Conservation (phyloP, 2,888 invertebrate genomes). For the Eristalinus sepulchralis region DNA sequence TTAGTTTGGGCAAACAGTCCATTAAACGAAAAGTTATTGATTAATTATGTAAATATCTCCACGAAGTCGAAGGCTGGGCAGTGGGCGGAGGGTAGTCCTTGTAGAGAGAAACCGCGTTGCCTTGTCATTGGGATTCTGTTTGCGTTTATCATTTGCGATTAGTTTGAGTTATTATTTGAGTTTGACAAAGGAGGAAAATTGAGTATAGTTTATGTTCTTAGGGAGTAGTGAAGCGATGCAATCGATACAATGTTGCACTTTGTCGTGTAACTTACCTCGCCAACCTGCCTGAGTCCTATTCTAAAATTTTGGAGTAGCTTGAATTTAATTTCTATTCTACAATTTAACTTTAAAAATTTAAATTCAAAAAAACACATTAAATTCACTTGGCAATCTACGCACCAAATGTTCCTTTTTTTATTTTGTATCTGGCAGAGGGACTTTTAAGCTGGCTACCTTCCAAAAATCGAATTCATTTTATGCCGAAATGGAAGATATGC, state of each 20-base stretch:
- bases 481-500: not conserved
- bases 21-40: constrained; percentile 19
- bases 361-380: too few species aligned
- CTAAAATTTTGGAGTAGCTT: too few species aligned
- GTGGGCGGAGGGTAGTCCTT: not conserved
- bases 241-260: too few species aligned
- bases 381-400: too few species aligned
- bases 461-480: not conserved
- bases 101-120: not conserved
- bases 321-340: too few species aligned
- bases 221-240: too few species aligned
- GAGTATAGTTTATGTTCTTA: too few species aligned
- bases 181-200: not conserved
- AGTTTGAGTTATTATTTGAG: not conserved
- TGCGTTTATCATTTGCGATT: not conserved
- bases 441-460: not conserved
- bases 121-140: not conserved
- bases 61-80: not conserved
- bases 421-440: too few species aligned
- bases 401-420: too few species aligned
- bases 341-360: too few species aligned
- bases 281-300: too few species aligned
- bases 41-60: constrained; percentile 35
- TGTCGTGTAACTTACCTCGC: too few species aligned
- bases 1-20: not conserved